Base-by-base conservation (phyloP, 2,888 invertebrate species). In the Synergus japonicus region DNA sequence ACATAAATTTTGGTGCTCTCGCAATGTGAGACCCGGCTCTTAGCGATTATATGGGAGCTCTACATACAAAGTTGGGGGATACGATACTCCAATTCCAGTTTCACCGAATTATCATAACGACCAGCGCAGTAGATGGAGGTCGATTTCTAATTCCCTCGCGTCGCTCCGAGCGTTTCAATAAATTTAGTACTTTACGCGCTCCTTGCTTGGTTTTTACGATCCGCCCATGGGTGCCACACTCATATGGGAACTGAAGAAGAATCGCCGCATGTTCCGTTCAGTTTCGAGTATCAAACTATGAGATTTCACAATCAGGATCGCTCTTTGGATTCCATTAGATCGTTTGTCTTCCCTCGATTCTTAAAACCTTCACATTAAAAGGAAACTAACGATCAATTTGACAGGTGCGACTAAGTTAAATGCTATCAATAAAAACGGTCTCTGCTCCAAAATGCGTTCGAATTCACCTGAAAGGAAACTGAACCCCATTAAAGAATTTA, bases 141-240 rank as follows among this genome's bases (percentile, higher is more conserved):
- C 73, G 73, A 73, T 73, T 73, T 73, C 73, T 73, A 73, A 73
- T 73, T 73, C 73, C 73, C 41, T 54, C 73, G 54, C 54, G 73
- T 73, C 73, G 73, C 73, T 73, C 73, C 73, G n/a, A 73, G 73
- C 73, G 73, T 73, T 73, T 73, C 73, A 73, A 73, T 73, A 73
- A 73, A 73, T 73, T 73, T 73, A 73, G 54, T 73, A 58, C 73
- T 73, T 73, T 73, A 73, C 49, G 73, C 54, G 73, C 54, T 49
- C 54, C 54, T 73, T 58, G 54, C 73, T 73, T 73, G 54, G 54
- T 54, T 73, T 73, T 73, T 73, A 73, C 73, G 73, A 73, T 73
- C 73, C 73, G 73, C 73, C 73, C 73, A 73, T 73, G 37, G 73
- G 54, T 73, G 73, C 73, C 73, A 73, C 73, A n/a, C 73, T 54